phyloP scores from a whole-genome alignment of 1,140 invertebrate species.

The Achatina immaculata region DNA sequence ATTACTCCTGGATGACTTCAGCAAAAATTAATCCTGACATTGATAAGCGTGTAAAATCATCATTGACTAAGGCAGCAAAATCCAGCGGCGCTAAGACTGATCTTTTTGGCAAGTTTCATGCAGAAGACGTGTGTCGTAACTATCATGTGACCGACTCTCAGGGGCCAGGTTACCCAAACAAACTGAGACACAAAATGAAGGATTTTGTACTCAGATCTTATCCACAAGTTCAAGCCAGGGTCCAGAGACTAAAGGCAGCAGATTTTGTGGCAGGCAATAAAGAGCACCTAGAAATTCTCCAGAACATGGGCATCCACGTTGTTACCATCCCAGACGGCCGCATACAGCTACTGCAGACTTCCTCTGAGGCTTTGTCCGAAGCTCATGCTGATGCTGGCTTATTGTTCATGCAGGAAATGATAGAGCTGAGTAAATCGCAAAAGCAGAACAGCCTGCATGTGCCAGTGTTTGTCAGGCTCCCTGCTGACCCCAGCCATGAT shows the following conservation, averaged over 20 bases:
- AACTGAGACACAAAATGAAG: slow-evolving; percentile 73
- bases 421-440: slow-evolving; percentile 85
- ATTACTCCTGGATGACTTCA: slow-evolving; percentile 24
- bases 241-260: slow-evolving; percentile 65
- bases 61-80: neutral
- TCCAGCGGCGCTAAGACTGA: neutral
- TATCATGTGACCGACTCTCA: slow-evolving; percentile 84
- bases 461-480: slow-evolving; percentile 63
- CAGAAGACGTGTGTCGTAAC: slow-evolving; percentile 80
- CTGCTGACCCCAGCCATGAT: slow-evolving; percentile 44
- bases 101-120: neutral
- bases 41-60: neutral
- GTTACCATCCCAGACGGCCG: slow-evolving; percentile 88
- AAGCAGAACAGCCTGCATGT: slow-evolving; percentile 63
- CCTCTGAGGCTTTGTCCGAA: slow-evolving; percentile 78
- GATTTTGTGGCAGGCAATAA: slow-evolving; percentile 83
- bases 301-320: slow-evolving; percentile 95
- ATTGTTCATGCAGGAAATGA: slow-evolving; percentile 97
- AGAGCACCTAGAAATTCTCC: slow-evolving; percentile 88
- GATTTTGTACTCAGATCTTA: slow-evolving; percentile 82
- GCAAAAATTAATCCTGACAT: neutral
- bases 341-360: slow-evolving; percentile 87
- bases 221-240: neutral
- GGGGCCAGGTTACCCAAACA: slow-evolving; percentile 74
- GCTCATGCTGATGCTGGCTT: slow-evolving; percentile 92